Base-by-base conservation (phyloP, 2,797 vertebrate species). In the Chelon labrosus region DNA sequence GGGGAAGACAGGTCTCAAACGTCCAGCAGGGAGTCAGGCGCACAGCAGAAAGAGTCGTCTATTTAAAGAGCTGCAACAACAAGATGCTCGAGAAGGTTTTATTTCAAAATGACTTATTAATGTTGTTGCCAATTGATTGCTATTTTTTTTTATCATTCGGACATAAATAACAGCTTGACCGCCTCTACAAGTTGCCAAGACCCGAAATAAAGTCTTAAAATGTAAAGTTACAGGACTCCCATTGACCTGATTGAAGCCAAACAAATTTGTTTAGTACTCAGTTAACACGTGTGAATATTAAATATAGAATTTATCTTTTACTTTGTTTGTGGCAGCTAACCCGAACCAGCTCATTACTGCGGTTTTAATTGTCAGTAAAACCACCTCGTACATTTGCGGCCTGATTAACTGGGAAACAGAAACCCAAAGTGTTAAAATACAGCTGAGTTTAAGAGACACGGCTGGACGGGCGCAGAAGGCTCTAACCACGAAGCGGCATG, bases 1-100 rank as follows among this genome's bases (percentile, higher is more conserved):
- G 70, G 66, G 31, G 80, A 73, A 64, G 77, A 87, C 77, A 74
- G 67, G 71, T 66, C 67, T 20, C 49, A 79, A 58, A 75, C 38
- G 66, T 77, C 77, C 62, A 5, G 10, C 14, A 1, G 51, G 22
- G 31, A 17, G 13, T 44, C 42, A 49, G 41, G 38, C 44, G 2
- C 14, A 56, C 41, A 46, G 19, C 14, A 14, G 13, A 2, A 22
- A 73, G 49, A 66, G 47, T 10, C 22, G 4, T 82, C 49, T 55
- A 54, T 55, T 44, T n/a, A 31, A 42, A 71, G 52, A 53, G 49
- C 38, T 79, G 46, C 47, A 56, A 20, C 71, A 79, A 67, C 0
- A 1, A 42, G 13, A 57, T 2, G 35, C 0, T 22, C 17, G 0
- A 1, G 38, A 54, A 47, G 20, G 0, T 11, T 58, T 39, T 53